These are phyloP conservation scores for Eulacestoma nigropectus DNA, from an alignment of 2,113 vertebrate species.

Conservation along the genomic window DNA sequence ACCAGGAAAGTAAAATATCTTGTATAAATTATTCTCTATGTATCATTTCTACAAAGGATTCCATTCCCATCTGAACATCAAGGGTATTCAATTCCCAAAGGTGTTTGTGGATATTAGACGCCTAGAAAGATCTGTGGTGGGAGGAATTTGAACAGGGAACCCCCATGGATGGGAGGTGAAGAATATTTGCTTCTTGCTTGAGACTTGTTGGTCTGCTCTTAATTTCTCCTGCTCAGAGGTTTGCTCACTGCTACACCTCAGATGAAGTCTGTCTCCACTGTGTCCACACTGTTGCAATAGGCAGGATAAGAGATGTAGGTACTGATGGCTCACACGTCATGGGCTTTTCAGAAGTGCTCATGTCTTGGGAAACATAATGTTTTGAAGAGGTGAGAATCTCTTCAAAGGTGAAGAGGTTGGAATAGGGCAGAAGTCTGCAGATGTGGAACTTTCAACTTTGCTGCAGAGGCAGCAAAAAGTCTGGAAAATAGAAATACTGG, in stretches of 20 bases:
- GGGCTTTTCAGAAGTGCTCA: neutral
- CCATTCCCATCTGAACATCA: neutral
- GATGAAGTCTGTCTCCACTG: neutral
- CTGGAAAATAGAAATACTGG: neutral
- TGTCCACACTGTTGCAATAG: neutral
- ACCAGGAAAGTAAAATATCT: neutral
- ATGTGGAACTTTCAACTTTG: neutral
- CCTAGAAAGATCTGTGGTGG: neutral
- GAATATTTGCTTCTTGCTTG: neutral
- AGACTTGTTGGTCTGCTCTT: neutral
- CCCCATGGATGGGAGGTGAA: neutral
- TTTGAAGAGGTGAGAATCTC: neutral
- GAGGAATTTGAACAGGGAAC: neutral
- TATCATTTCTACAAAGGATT: neutral
- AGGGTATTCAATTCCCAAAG: neutral
- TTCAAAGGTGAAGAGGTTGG: neutral
- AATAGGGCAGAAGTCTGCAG: neutral
- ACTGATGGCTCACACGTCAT: fast-evolving
- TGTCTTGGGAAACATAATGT: neutral
- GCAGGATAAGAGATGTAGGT: neutral
- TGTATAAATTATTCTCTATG: neutral
- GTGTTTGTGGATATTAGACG: neutral
- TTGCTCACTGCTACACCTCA: neutral
- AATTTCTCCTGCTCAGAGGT: neutral
- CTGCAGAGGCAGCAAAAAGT: neutral